Conservation (phyloP, 1,140 invertebrate genomes). For the Centruroides vittatus region DNA sequence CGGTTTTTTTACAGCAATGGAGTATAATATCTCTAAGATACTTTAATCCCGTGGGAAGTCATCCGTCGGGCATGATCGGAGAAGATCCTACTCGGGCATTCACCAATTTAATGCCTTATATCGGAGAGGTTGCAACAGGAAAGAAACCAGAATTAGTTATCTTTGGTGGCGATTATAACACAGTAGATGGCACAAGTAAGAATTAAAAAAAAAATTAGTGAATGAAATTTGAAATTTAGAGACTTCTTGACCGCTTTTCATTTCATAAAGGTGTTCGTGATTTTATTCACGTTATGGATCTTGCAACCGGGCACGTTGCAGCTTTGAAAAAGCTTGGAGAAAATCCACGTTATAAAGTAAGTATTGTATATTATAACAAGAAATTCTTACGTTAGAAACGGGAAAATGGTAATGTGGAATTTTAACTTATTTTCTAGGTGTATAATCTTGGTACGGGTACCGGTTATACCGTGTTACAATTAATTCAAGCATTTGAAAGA, state of each 20-base stretch:
- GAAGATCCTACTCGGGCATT: constrained; percentile 79
- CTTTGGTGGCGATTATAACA: constrained; percentile 79
- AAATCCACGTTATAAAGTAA: constrained; percentile 45
- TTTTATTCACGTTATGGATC: constrained; percentile 87
- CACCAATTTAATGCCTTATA: constrained; percentile 80
- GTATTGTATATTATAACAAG: not conserved
- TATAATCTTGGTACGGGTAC: constrained; percentile 82
- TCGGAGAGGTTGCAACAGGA: constrained; percentile 64
- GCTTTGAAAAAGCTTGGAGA: constrained; percentile 49
- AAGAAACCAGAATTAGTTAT: constrained; percentile 59
- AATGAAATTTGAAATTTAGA: too few relatives aligned
- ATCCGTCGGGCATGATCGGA: constrained; percentile 72
- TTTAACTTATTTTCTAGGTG: constrained; percentile 3
- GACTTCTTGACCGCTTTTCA: too few relatives aligned
- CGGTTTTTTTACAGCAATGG: constrained; percentile 48
- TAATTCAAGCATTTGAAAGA: constrained; percentile 63
- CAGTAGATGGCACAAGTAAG: constrained; percentile 73
- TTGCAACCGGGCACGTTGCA: constrained; percentile 74
- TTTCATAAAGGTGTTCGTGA: constrained; percentile 58
- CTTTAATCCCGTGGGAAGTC: constrained; percentile 87
- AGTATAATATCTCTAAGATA: constrained; percentile 77
- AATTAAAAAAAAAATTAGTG: too few relatives aligned
- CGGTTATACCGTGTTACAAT: constrained; percentile 66
- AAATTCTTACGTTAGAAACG: not conserved
- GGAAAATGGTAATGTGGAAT: too few relatives aligned